Evolutionary conservation across 2,797 vertebrate genomes (phyloP).

Genomic region (Telmatherina bonti): DNA sequence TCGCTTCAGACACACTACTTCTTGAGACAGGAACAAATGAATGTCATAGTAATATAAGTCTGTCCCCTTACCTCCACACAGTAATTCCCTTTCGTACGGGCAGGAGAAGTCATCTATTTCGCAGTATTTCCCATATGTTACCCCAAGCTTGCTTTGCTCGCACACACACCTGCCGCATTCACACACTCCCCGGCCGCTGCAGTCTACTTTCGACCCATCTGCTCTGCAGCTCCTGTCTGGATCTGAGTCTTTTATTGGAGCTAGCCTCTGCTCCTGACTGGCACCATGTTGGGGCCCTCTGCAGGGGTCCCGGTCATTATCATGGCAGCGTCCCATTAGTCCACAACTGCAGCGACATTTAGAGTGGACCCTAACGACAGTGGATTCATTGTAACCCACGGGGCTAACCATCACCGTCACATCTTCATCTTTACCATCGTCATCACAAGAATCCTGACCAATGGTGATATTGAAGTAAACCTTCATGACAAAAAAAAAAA

Average conservation of each 20-base stretch:
- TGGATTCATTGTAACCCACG: slow-evolving; percentile 95
- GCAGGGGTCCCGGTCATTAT: slow-evolving; percentile 55
- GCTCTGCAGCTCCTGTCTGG: slow-evolving; percentile 61
- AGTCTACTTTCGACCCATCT: slow-evolving; percentile 79
- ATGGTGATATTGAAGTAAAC: slow-evolving; percentile 93
- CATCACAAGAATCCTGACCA: slow-evolving; percentile 86
- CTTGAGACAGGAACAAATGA: neutral
- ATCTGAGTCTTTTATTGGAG: slow-evolving; percentile 38
- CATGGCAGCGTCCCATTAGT: slow-evolving; percentile 60
- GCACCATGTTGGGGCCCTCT: neutral
- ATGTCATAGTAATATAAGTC: neutral
- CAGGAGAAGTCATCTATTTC: slow-evolving; percentile 97
- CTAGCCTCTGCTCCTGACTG: slow-evolving; percentile 28
- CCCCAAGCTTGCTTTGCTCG: slow-evolving; percentile 88
- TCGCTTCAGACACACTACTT: neutral
- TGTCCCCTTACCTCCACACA: slow-evolving; percentile 89
- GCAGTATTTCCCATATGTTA: slow-evolving; percentile 91
- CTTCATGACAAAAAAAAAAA: too few species aligned
- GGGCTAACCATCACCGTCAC: slow-evolving; percentile 85
- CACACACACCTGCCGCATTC: slow-evolving; percentile 92
- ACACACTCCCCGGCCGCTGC: slow-evolving; percentile 90
- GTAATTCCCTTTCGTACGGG: slow-evolving; percentile 84
- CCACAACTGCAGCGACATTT: slow-evolving; percentile 87
- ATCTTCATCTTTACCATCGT: slow-evolving; percentile 77
- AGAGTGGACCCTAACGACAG: slow-evolving; percentile 83